phyloP scores from a whole-genome alignment of 2,888 invertebrate species.

The Oegoconia quadripuncta region DNA sequence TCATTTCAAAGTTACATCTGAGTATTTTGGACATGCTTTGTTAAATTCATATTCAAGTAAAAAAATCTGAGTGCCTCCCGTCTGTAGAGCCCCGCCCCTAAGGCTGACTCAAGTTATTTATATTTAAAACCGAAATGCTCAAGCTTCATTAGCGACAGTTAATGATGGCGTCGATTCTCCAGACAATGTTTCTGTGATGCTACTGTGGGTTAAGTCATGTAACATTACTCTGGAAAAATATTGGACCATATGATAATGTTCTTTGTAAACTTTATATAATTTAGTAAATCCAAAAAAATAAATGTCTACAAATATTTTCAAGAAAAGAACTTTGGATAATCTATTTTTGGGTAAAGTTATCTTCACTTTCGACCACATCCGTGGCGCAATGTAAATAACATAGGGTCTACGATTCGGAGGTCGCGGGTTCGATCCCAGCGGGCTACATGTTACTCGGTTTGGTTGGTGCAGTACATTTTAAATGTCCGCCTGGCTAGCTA shows the following conservation, averaged over 20 bases:
- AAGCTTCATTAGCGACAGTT: constrained; percentile 76
- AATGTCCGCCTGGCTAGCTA: too few species aligned
- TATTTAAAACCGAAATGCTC: constrained; percentile 73
- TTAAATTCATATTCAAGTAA: constrained; percentile 59
- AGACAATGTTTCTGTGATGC: constrained; percentile 48
- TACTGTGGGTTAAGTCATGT: constrained; percentile 42
- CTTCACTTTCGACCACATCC: too few species aligned
- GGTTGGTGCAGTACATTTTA: too few species aligned
- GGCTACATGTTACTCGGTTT: too few species aligned
- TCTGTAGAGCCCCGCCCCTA: constrained; percentile 56
- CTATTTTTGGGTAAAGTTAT: too few species aligned
- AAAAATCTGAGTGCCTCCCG: constrained; percentile 56
- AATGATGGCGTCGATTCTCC: constrained; percentile 68
- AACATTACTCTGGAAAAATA: constrained; percentile 33
- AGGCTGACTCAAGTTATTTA: constrained; percentile 65
- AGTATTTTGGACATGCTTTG: constrained; percentile 58
- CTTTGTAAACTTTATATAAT: too few species aligned
- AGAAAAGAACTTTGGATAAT: too few species aligned
- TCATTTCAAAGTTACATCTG: constrained; percentile 56
- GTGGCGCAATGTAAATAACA: too few species aligned
- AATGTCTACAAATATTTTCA: too few species aligned
- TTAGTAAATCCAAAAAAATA: too few species aligned
- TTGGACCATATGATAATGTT: neutral
- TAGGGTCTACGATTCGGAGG: too few species aligned
- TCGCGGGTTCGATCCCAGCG: too few species aligned